These are phyloP conservation scores for Indicator maculatus DNA, from an alignment of 2,113 vertebrate genomes.

Conservation along the genomic window DNA sequence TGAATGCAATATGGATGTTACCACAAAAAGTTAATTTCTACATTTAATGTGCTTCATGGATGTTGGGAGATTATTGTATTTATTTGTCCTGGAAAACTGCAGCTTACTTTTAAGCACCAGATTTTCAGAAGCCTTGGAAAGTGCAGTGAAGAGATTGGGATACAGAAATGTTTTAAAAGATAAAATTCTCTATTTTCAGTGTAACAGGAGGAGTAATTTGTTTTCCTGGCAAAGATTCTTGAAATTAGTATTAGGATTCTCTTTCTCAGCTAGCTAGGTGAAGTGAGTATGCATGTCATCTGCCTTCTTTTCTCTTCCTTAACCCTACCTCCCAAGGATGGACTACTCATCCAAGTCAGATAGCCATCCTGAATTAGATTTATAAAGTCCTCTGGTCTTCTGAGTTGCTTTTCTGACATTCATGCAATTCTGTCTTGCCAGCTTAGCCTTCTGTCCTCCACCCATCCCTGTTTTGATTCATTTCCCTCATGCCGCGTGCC, in stretches of 20 bases:
- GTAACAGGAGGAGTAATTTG: background rate
- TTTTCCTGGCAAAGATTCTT: background rate
- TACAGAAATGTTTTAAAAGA: background rate
- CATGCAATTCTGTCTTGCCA: slow-evolving; percentile 35
- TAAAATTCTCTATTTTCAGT: background rate
- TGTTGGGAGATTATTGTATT: background rate
- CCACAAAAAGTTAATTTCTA: background rate
- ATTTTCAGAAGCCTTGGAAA: background rate
- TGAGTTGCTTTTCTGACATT: slow-evolving; percentile 62
- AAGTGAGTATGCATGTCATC: background rate
- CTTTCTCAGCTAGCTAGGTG: background rate
- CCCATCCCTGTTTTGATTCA: slow-evolving; percentile 69
- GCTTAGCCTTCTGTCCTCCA: slow-evolving; percentile 65
- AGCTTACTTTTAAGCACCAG: background rate
- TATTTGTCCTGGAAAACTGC: background rate
- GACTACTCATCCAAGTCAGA: background rate
- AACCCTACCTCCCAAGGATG: background rate
- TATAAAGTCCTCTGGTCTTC: slow-evolving; percentile 33
- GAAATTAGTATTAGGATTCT: background rate
- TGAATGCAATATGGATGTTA: background rate
- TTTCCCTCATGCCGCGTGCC: slow-evolving; percentile 65
- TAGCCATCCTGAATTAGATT: slow-evolving; percentile 11
- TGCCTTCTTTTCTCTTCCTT: background rate
- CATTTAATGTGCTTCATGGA: background rate
- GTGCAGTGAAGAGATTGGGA: background rate